Evolutionary conservation across 2,888 invertebrate species (phyloP).

Genomic region (Sussaba pulchella): DNA sequence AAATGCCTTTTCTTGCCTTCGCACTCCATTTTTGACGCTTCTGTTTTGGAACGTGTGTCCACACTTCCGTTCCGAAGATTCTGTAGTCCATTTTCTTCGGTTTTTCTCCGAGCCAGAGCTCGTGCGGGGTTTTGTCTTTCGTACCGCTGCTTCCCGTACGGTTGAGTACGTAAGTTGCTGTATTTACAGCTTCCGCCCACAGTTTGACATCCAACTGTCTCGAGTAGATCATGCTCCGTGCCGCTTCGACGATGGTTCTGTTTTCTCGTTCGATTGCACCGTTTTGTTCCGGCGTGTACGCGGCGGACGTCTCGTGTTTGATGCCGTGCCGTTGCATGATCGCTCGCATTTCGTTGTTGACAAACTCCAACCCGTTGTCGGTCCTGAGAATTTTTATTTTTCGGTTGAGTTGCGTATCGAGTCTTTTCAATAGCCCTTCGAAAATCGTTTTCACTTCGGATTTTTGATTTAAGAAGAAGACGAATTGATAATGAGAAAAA

Average conservation of each 20-base stretch:
- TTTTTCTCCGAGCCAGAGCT: constrained; percentile 73
- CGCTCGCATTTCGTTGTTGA: constrained; percentile 41
- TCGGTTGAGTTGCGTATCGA: no score
- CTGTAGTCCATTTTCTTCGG: constrained; percentile 43
- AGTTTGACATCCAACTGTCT: no score
- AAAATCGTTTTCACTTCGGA: constrained; percentile 14
- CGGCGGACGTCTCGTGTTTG: constrained; percentile 50
- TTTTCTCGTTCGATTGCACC: no score
- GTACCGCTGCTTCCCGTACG: constrained; percentile 74
- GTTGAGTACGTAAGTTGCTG: constrained; percentile 79
- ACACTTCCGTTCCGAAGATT: constrained; percentile 74
- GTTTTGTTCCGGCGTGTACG: constrained; percentile 67
- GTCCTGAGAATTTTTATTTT: no score
- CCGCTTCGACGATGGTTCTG: no score
- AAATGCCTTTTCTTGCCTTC: constrained; percentile 66
- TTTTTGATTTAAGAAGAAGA: constrained; percentile 51
- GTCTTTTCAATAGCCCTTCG: not conserved
- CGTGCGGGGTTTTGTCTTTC: constrained; percentile 70
- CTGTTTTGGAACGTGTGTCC: constrained; percentile 76
- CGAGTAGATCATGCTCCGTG: no score
- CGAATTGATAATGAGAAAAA: constrained; percentile 50
- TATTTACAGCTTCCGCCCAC: no score
- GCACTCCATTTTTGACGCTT: constrained; percentile 66
- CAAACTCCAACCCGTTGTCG: no score
- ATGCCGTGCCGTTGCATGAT: constrained; percentile 39